A percentile compares a stretch with the other conserved stretches of the same genome.
phyloP scores from a whole-genome alignment of 2,113 vertebrate species.

The Strigops habroptila region DNA sequence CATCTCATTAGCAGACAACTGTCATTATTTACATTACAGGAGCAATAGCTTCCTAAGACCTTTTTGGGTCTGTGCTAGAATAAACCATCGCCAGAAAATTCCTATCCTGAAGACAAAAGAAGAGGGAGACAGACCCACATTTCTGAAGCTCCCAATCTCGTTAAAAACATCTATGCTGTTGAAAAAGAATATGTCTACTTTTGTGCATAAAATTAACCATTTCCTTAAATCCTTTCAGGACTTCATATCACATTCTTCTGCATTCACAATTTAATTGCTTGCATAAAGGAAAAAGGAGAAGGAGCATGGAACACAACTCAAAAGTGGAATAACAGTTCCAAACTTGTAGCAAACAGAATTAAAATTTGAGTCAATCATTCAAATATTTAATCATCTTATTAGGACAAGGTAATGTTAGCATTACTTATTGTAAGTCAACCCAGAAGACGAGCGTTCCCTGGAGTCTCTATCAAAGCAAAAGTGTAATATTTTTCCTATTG shows the following conservation, averaged over 20 bases:
- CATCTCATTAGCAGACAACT: neutral
- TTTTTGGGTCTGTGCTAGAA: neutral
- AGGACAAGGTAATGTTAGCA: neutral
- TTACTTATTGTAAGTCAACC: neutral
- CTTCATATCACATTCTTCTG: neutral
- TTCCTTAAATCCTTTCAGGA: neutral
- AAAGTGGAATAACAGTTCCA: neutral
- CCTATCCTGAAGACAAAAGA: neutral
- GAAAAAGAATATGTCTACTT: neutral
- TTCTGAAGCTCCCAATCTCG: neutral
- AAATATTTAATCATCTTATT: neutral
- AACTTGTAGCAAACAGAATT: neutral
- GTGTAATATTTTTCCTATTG: neutral
- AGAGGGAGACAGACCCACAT: neutral
- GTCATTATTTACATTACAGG: neutral
- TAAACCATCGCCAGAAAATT: neutral
- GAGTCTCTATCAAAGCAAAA: neutral
- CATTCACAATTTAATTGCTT: neutral
- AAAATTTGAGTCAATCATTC: neutral
- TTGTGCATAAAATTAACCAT: neutral
- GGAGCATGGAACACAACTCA: neutral
- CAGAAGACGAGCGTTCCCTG: neutral
- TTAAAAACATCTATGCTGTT: neutral
- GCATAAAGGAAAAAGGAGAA: neutral
- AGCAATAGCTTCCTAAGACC: neutral